phyloP scores from a whole-genome alignment of 2,888 invertebrate genomes.

The Lochmaea crataegi region DNA sequence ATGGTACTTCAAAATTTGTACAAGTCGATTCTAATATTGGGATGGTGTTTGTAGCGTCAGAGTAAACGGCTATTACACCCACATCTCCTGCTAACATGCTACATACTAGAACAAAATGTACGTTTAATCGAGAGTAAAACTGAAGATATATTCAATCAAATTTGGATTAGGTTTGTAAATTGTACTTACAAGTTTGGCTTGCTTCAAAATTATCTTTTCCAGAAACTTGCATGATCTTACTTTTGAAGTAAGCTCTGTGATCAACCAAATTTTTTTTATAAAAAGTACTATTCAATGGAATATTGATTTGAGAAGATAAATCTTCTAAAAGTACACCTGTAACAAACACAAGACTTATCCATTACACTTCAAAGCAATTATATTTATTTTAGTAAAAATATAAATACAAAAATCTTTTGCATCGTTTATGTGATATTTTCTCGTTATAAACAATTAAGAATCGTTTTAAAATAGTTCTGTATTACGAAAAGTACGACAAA shows the following conservation, averaged over 20 bases:
- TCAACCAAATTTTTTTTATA: slow-evolving; percentile 63
- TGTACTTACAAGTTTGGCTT: slow-evolving; percentile 58
- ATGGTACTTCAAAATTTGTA: slow-evolving; percentile 86
- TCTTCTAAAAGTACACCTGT: slow-evolving; percentile 63
- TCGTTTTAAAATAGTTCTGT: too few relatives aligned
- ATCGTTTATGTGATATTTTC: too few relatives aligned
- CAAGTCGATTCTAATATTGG: slow-evolving; percentile 85
- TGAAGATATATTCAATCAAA: too few relatives aligned
- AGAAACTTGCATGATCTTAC: slow-evolving; percentile 52
- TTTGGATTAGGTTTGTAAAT: too few relatives aligned
- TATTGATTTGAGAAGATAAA: slow-evolving; percentile 68
- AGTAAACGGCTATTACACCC: slow-evolving; percentile 85
- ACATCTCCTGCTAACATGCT: slow-evolving; percentile 66
- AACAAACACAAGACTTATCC: slow-evolving; percentile 20
- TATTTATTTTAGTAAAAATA: too few relatives aligned
- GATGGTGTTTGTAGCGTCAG: slow-evolving; percentile 63
- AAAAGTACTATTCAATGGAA: slow-evolving; percentile 72
- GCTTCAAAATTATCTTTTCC: slow-evolving; percentile 58
- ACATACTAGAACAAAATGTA: slow-evolving; percentile 67
- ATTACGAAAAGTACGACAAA: too few relatives aligned
- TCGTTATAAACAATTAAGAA: too few relatives aligned
- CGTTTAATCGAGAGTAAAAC: background rate
- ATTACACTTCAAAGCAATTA: too few relatives aligned
- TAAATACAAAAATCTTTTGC: too few relatives aligned
- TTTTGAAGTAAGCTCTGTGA: slow-evolving; percentile 50